Conservation (phyloP, 2,113 vertebrate genomes). For the Miniopterus natalensis region DNA sequence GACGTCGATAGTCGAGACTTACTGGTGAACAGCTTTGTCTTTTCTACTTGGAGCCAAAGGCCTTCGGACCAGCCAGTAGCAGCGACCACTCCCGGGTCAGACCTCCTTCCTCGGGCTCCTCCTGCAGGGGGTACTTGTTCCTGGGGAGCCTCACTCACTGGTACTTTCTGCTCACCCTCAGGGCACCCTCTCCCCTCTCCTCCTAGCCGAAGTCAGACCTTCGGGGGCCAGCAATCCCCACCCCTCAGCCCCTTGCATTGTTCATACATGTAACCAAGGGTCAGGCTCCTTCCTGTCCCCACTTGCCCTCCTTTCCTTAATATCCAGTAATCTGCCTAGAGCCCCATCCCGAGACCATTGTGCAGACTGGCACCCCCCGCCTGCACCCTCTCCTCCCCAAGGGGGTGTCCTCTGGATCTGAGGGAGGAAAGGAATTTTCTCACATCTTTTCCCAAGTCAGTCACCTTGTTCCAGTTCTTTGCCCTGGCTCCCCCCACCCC, state of each 20-base stretch:
- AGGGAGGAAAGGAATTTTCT: neutral
- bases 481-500: too few species aligned
- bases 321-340: neutral
- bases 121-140: fast-evolving
- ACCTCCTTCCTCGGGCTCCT: neutral
- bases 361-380: fast-evolving
- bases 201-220: fast-evolving
- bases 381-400: fast-evolving
- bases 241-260: fast-evolving
- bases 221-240: fast-evolving
- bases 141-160: fast-evolving
- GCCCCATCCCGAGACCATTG: neutral
- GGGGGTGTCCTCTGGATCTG: neutral
- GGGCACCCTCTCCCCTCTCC: neutral
- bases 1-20: fast-evolving
- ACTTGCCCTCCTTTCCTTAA: neutral
- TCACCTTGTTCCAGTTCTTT: neutral
- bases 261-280: fast-evolving
- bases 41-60: neutral
- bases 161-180: neutral
- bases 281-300: fast-evolving
- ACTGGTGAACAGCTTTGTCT: neutral
- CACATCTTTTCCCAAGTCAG: fast-evolving
- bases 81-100: fast-evolving
- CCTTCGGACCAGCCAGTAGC: neutral